These are phyloP conservation scores for Ariolimax columbianus DNA, from an alignment of 2,888 invertebrate genomes.

Conservation along the genomic window DNA sequence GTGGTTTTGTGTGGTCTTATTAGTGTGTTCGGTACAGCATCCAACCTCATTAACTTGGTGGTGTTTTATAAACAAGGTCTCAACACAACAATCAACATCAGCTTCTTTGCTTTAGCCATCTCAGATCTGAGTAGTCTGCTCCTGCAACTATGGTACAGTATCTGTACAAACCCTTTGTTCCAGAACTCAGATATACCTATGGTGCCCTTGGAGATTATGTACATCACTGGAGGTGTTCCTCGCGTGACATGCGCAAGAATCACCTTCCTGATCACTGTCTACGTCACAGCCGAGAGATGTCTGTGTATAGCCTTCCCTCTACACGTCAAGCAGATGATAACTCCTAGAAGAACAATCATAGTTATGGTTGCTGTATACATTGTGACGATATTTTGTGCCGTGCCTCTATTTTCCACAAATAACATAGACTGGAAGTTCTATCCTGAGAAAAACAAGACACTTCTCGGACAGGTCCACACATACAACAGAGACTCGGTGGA, in stretches of 20 bases:
- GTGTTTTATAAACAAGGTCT: conserved; percentile 7
- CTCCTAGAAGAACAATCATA: background rate
- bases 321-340: background rate
- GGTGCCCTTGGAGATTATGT: background rate
- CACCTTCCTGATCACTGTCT: background rate
- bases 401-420: background rate
- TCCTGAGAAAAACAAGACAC: background rate
- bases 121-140: background rate
- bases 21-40: background rate
- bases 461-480: background rate
- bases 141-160: background rate
- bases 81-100: background rate
- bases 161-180: background rate
- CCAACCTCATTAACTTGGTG: background rate
- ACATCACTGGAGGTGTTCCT: background rate
- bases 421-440: conserved; percentile 13
- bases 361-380: background rate
- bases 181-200: background rate
- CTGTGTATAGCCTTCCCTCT: conserved; percentile 14
- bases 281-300: conserved; percentile 22
- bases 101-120: conserved; percentile 3
- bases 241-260: background rate
- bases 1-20: background rate
- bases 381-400: background rate
- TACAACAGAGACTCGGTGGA: background rate